These are phyloP conservation scores for Taenioides sp. DNA, from an alignment of 2,797 vertebrate genomes.

Conservation along the genomic window DNA sequence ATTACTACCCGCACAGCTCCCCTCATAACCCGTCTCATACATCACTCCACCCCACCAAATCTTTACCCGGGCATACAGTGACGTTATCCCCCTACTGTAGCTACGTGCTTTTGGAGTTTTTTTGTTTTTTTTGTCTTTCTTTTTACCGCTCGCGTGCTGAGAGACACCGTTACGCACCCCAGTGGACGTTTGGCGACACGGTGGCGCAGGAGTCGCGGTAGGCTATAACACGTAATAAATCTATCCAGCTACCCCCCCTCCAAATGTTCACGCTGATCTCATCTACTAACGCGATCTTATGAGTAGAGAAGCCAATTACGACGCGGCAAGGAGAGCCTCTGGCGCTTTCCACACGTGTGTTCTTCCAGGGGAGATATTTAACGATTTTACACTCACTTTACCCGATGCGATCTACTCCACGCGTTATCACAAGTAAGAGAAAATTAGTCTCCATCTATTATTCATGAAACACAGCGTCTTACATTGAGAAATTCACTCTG, in stretches of 20 bases:
- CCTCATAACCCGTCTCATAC: conserved; percentile 3
- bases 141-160: conserved; percentile 3
- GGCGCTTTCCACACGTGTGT: conserved; percentile 12
- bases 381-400: conserved; percentile 3
- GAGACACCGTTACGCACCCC: conserved; percentile 45
- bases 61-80: not conserved
- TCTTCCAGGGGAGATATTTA: not conserved
- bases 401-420: not conserved
- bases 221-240: conserved; percentile 3
- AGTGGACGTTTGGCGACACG: conserved; percentile 68
- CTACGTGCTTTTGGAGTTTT: not conserved
- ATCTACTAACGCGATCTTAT: conserved; percentile 13
- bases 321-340: conserved; percentile 39
- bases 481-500: not conserved
- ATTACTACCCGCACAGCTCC: not conserved
- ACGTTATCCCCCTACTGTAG: not conserved
- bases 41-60: not conserved
- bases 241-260: not conserved
- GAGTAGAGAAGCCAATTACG: not conserved
- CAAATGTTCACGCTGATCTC: conserved; percentile 17
- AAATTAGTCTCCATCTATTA: conserved; percentile 22
- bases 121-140: not conserved
- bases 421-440: conserved; percentile 18
- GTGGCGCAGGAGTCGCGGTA: conserved; percentile 52
- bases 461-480: not conserved